Percentiles rank a stretch among this genome's conserved stretches.
phyloP scores from a whole-genome alignment of 2,113 vertebrate genomes.

The Peromyscus polionotus region DNA sequence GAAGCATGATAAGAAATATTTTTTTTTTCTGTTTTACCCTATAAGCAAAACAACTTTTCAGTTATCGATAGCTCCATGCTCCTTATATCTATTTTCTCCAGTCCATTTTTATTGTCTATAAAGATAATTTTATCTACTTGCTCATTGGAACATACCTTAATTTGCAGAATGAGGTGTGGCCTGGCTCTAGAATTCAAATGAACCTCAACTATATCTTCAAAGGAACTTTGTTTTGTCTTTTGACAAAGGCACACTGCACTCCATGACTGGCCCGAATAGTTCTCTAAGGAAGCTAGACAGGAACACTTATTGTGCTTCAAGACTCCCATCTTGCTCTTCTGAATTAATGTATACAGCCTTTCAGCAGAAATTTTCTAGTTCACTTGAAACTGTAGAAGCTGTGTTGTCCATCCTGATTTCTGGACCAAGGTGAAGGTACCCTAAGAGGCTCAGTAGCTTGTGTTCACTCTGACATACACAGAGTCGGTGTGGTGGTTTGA shows the following conservation, averaged over 20 bases:
- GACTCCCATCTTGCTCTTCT: background rate
- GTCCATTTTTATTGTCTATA: background rate
- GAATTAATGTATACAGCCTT: background rate
- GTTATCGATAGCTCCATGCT: background rate
- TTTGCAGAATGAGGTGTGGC: background rate
- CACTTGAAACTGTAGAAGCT: background rate
- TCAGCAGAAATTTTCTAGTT: background rate
- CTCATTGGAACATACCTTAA: background rate
- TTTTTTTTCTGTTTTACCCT: background rate
- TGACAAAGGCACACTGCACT: background rate
- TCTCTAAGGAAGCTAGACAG: background rate
- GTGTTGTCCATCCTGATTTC: background rate
- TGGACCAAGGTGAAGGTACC: background rate
- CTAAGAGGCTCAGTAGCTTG: too few relatives aligned
- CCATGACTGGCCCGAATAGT: background rate
- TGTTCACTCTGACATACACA: background rate
- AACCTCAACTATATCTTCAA: too few relatives aligned
- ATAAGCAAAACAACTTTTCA: background rate
- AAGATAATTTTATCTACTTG: background rate
- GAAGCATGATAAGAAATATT: background rate
- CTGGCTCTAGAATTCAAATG: background rate
- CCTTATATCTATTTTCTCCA: background rate
- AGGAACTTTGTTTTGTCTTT: background rate
- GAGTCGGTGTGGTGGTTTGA: too few relatives aligned
- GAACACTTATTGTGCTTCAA: background rate